Evolutionary conservation across 2,113 vertebrate species (phyloP).

Genomic region (Nycticorax nycticorax): DNA sequence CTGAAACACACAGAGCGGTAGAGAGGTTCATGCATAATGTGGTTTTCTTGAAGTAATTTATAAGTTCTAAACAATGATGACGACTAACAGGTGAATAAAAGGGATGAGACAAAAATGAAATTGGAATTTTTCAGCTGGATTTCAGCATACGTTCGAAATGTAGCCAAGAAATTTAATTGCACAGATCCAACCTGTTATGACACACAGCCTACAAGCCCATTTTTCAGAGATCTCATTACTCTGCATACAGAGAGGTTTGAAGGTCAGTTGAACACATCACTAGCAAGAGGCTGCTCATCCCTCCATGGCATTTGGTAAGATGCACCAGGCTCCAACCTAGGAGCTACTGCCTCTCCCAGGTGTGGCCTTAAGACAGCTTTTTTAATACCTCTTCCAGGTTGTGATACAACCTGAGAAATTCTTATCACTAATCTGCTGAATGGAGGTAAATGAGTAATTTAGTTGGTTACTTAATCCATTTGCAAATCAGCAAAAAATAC

Average conservation of each 20-base stretch:
- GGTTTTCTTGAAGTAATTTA: background rate
- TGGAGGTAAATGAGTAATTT: background rate
- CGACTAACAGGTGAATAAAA: background rate
- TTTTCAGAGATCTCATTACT: background rate
- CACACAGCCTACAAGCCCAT: background rate
- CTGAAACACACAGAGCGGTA: background rate
- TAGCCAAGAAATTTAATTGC: background rate
- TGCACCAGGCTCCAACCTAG: background rate
- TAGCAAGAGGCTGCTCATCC: background rate
- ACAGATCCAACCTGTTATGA: background rate
- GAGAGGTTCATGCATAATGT: background rate
- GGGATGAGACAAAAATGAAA: background rate
- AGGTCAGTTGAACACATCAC: background rate
- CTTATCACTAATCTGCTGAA: background rate
- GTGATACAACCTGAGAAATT: background rate
- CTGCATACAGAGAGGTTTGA: background rate
- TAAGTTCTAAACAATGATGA: background rate
- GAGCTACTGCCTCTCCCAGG: background rate
- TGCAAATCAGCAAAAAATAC: background rate
- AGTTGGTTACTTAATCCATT: background rate
- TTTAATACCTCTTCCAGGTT: background rate
- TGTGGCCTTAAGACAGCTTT: background rate
- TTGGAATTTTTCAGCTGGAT: background rate
- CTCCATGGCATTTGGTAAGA: background rate
- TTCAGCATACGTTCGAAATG: background rate